Evolutionary conservation across 92 coral and sea anemone species (phyloP).

Genomic region (Actinostola sp.): DNA sequence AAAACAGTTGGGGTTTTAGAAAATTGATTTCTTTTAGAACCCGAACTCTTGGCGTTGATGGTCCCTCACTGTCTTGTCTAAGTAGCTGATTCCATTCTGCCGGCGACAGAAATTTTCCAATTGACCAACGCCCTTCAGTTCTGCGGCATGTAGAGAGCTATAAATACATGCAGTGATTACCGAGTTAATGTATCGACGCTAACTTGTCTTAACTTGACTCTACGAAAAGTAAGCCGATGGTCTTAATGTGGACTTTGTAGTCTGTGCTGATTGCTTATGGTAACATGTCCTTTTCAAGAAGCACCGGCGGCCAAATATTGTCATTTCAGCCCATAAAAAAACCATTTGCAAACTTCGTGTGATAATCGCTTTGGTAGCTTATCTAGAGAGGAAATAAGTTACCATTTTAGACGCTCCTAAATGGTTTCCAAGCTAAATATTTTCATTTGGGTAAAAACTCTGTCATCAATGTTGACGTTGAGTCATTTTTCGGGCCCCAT

Average conservation of each 20-base stretch:
- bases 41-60: too few relatives aligned
- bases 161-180: background rate
- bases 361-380: conserved; percentile 16
- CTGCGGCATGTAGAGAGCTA: background rate
- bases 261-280: conserved; percentile 14
- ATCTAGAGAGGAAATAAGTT: background rate
- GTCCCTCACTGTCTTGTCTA: background rate
- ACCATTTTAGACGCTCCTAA: conserved; percentile 35
- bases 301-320: conserved; percentile 6
- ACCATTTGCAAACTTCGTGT: conserved; percentile 4
- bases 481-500: conserved; percentile 14
- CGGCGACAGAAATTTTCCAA: too few relatives aligned
- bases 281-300: conserved; percentile 13
- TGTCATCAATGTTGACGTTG: conserved; percentile 12
- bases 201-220: background rate
- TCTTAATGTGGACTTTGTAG: conserved; percentile 11
- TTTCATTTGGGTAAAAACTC: conserved; percentile 23
- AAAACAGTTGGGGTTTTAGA: conserved; percentile 5
- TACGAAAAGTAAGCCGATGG: conserved; percentile 6
- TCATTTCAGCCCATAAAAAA: background rate
- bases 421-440: conserved; percentile 32
- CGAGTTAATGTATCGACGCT: conserved; percentile 2
- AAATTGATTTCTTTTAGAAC: conserved; percentile 21
- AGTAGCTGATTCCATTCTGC: background rate
- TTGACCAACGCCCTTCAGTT: background rate